Percentiles rank a stretch among this genome's conserved stretches.
phyloP scores from a whole-genome alignment of 2,113 vertebrate genomes.

The Hippolais icterina region DNA sequence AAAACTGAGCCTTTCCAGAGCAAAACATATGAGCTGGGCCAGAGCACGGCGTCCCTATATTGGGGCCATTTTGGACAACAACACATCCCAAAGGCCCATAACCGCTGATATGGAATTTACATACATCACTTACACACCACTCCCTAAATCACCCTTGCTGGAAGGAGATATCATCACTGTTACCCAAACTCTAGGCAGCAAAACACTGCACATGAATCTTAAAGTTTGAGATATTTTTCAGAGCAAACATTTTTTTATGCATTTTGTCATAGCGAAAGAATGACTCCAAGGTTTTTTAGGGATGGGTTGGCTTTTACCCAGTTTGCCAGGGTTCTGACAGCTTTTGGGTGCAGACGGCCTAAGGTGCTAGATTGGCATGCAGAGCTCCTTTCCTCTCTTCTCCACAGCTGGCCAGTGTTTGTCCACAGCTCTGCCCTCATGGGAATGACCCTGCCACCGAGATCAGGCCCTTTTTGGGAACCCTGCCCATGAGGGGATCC shows the following conservation, averaged over 20 bases:
- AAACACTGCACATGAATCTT: background rate
- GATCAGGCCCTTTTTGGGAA: background rate
- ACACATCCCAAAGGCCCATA: background rate
- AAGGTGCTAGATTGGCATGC: background rate
- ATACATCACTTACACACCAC: background rate
- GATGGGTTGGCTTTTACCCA: background rate
- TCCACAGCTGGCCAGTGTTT: background rate
- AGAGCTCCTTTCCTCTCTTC: background rate
- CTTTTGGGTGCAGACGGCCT: rapidly evolving
- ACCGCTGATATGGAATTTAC: background rate
- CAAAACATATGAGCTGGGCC: background rate
- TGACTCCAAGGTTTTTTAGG: background rate
- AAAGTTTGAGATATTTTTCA: background rate
- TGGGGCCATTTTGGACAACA: rapidly evolving
- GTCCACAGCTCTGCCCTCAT: background rate
- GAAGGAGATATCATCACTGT: background rate
- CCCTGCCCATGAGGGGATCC: background rate
- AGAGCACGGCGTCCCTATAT: rapidly evolving
- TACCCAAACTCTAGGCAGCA: background rate
- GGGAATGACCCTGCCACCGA: background rate
- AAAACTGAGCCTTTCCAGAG: background rate
- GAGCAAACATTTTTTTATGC: background rate
- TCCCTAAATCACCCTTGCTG: background rate
- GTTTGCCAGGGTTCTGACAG: background rate
- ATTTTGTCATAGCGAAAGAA: background rate